Percentiles rank a stretch among this genome's conserved stretches.
These are phyloP conservation scores for Numida meleagris DNA, from an alignment of 2,113 vertebrate species.

Conservation along the genomic window DNA sequence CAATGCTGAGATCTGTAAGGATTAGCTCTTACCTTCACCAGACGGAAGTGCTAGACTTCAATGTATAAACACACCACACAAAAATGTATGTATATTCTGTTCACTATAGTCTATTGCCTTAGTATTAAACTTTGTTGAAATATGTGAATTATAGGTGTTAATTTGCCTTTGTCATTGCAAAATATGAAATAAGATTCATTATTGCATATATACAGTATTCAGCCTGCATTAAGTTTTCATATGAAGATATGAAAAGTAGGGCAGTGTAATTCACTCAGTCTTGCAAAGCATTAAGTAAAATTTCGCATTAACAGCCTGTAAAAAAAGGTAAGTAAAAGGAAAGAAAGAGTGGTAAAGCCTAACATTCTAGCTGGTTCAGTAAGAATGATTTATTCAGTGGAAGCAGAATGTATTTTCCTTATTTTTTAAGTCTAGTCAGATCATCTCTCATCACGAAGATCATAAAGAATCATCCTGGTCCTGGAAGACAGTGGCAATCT, in stretches of 20 bases:
- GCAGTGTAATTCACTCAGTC: not conserved
- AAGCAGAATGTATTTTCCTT: not conserved
- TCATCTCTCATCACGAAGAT: not conserved
- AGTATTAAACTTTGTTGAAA: not conserved
- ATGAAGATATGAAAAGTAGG: not conserved
- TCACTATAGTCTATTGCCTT: not conserved
- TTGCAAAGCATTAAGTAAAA: not conserved
- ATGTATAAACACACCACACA: not conserved
- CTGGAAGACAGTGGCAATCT: not conserved
- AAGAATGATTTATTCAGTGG: not conserved
- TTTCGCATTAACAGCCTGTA: rapidly evolving
- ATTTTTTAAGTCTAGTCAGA: not conserved
- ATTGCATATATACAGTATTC: not conserved
- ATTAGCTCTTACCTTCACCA: not conserved
- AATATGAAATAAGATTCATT: not conserved
- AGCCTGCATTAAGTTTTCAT: not conserved
- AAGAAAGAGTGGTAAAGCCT: not conserved
- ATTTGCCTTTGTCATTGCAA: not conserved
- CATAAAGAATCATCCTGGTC: not conserved
- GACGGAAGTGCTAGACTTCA: not conserved
- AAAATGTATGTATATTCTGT: not conserved
- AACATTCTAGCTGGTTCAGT: not conserved
- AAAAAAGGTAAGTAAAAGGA: not conserved
- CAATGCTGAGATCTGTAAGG: not conserved
- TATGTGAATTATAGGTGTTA: not conserved